phyloP scores from a whole-genome alignment of 2,113 vertebrate species.

The Strigops habroptila region DNA sequence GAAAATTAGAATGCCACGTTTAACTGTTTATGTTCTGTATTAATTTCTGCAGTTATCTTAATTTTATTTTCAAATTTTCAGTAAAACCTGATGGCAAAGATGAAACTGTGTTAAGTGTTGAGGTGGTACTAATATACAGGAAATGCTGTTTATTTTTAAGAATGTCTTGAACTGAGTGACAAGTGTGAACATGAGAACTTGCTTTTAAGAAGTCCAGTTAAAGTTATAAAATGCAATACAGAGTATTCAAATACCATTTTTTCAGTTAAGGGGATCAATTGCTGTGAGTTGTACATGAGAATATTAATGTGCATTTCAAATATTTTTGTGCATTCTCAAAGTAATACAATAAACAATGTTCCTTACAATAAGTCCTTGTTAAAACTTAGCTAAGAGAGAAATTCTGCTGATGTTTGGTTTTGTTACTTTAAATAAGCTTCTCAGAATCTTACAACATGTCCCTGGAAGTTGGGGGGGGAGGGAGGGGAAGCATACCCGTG shows the following conservation, averaged over 20 bases:
- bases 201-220: neutral
- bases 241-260: neutral
- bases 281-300: slow-evolving; percentile 8
- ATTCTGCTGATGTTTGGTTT: neutral
- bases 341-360: slow-evolving; percentile 50
- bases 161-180: neutral
- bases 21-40: neutral
- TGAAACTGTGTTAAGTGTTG: neutral
- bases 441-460: neutral
- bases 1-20: neutral
- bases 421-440: neutral
- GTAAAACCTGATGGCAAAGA: neutral
- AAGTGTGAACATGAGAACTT: neutral
- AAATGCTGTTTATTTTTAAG: slow-evolving; percentile 39
- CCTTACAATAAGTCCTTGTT: neutral
- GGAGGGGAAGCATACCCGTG: neutral
- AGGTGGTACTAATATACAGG: neutral
- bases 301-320: slow-evolving; percentile 8
- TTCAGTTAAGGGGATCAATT: slow-evolving; percentile 17
- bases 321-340: slow-evolving; percentile 40
- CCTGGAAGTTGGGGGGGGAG: neutral
- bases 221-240: slow-evolving; percentile 20
- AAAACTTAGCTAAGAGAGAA: neutral
- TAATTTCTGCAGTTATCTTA: neutral
- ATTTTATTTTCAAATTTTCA: neutral